phyloP scores from a whole-genome alignment of 2,888 invertebrate species.

The Diadegma fenestrale region DNA sequence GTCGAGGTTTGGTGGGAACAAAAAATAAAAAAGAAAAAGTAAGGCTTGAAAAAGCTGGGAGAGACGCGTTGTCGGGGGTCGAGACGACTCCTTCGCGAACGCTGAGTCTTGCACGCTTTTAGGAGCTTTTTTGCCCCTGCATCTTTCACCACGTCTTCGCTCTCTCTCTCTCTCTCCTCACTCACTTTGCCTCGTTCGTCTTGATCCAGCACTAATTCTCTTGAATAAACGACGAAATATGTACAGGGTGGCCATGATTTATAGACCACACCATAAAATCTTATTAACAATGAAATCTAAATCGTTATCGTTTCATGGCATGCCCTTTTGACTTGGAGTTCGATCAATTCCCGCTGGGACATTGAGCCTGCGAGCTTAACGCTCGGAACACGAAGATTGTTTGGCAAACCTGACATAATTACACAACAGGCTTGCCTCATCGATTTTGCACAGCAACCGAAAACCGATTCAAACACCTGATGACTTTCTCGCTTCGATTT shows the following conservation, averaged over 20 bases:
- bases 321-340: no score
- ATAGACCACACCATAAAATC: background rate
- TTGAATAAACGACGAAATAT: conserved; percentile 24
- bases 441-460: background rate
- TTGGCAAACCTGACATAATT: no score
- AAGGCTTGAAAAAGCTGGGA: conserved; percentile 14
- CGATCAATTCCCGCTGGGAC: no score
- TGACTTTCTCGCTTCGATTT: background rate
- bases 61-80: conserved; percentile 22
- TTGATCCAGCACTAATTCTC: conserved; percentile 31
- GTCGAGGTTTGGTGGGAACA: background rate
- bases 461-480: background rate
- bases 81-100: conserved; percentile 29
- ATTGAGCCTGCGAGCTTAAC: no score
- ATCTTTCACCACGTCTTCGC: conserved; percentile 11
- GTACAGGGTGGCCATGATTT: background rate
- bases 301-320: background rate
- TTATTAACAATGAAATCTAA: background rate
- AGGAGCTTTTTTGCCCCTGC: conserved; percentile 12
- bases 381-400: no score
- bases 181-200: conserved; percentile 37
- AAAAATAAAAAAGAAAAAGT: background rate
- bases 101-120: conserved; percentile 32
- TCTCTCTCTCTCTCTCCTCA: conserved; percentile 5
- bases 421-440: background rate